Evolutionary conservation across 2,888 invertebrate species (phyloP).

Genomic region (Macroteleia sp.): DNA sequence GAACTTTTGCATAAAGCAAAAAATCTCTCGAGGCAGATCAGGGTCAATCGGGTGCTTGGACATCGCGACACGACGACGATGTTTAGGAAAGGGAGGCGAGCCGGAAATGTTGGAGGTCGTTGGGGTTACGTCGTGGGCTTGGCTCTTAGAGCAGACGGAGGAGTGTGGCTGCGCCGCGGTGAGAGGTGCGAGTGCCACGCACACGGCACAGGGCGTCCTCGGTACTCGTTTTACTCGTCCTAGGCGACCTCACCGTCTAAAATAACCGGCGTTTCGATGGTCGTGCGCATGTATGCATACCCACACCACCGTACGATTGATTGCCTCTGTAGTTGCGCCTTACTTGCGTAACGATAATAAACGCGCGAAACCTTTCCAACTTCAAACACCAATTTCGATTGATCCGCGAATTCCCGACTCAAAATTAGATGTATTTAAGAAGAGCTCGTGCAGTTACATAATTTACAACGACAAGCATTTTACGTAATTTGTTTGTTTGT

Average conservation of each 20-base stretch:
- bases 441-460: too few relatives aligned
- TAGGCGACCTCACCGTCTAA: constrained; percentile 80
- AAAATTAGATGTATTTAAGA: too few relatives aligned
- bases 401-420: too few relatives aligned
- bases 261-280: constrained; percentile 77
- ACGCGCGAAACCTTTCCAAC: constrained; percentile 6
- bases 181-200: constrained; percentile 67
- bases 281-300: constrained; percentile 61
- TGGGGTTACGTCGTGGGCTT: constrained; percentile 73
- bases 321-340: constrained; percentile 40
- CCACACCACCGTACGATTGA: constrained; percentile 63
- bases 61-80: not conserved
- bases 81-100: constrained; percentile 66
- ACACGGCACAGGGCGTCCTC: constrained; percentile 77
- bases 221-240: constrained; percentile 79
- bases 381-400: not conserved
- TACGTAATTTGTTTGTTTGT: too few relatives aligned
- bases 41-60: constrained; percentile 37
- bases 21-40: too few relatives aligned
- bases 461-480: too few relatives aligned
- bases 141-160: constrained; percentile 66
- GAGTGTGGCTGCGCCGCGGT: constrained; percentile 52
- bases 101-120: constrained; percentile 78
- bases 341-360: constrained; percentile 50
- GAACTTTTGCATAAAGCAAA: too few relatives aligned